Conservation (phyloP, 1,140 invertebrate genomes). For the Pseudomyrmex gracilis region DNA sequence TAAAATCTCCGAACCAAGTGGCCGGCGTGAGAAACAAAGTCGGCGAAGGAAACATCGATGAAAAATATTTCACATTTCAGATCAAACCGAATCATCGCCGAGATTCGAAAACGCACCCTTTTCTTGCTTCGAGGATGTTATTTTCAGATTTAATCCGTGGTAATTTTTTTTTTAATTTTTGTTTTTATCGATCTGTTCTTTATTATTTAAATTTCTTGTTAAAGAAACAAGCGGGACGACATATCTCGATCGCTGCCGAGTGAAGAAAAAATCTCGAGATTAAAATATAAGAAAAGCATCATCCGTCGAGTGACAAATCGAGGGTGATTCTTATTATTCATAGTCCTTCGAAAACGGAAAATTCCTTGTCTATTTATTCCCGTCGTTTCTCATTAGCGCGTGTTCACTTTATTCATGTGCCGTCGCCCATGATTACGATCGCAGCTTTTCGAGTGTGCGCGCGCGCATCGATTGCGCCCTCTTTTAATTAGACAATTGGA, state of each 20-base stretch:
- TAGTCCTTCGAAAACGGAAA: neutral
- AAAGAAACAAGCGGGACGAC: too few species aligned
- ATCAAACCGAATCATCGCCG: neutral
- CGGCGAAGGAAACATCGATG: constrained; percentile 27
- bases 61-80: neutral
- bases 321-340: constrained; percentile 58
- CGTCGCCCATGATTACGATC: constrained; percentile 42
- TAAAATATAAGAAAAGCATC: neutral
- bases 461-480: neutral
- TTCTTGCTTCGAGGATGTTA: neutral
- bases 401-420: constrained; percentile 55
- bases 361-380: constrained; percentile 56
- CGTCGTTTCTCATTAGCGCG: constrained; percentile 51
- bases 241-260: neutral
- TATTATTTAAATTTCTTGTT: neutral
- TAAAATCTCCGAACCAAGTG: constrained; percentile 36
- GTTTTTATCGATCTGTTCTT: neutral
- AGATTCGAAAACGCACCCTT: constrained; percentile 1
- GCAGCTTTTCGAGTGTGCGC: constrained; percentile 28
- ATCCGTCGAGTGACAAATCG: constrained; percentile 30
- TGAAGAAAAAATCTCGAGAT: neutral
- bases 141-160: neutral
- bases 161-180: neutral
- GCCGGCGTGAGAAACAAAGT: constrained; percentile 27
- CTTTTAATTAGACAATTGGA: neutral